Percentiles rank a stretch among this genome's conserved stretches.
These are phyloP conservation scores for Anthrax anthrax DNA, from an alignment of 2,888 invertebrate species.

Conservation along the genomic window DNA sequence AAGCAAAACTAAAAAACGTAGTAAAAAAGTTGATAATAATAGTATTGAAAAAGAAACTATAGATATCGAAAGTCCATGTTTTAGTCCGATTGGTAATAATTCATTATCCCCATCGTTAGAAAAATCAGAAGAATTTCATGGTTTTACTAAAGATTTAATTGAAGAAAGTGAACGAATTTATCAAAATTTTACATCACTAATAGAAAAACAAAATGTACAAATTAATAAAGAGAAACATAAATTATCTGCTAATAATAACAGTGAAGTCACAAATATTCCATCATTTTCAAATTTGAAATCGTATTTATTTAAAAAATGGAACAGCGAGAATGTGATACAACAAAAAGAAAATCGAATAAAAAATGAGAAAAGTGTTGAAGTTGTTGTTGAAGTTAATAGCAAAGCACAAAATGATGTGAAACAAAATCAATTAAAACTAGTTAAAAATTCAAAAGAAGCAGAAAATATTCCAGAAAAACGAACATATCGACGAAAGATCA, in stretches of 20 bases:
- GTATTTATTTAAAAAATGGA: background rate
- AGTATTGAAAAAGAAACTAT: too few species aligned
- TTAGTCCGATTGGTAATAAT: too few species aligned
- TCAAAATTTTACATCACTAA: background rate
- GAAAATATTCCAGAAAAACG: background rate
- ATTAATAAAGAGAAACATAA: background rate
- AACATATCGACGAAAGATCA: background rate
- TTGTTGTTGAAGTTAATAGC: background rate
- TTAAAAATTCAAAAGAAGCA: background rate
- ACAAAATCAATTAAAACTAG: background rate
- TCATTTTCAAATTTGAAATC: conserved; percentile 4
- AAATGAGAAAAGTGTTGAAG: background rate
- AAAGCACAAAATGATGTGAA: background rate
- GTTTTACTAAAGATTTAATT: background rate
- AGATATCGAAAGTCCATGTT: too few species aligned
- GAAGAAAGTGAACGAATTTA: background rate
- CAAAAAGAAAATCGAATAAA: background rate
- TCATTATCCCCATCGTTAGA: too few species aligned
- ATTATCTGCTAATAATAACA: background rate
- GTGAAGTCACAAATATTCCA: conserved; percentile 1
- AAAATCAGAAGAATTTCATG: background rate
- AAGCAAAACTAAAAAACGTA: too few species aligned
- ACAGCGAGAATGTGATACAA: background rate
- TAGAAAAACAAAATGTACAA: background rate
- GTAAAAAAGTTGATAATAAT: too few species aligned